These are phyloP conservation scores for Ellobius talpinus DNA, from an alignment of 2,113 vertebrate genomes.

Conservation along the genomic window DNA sequence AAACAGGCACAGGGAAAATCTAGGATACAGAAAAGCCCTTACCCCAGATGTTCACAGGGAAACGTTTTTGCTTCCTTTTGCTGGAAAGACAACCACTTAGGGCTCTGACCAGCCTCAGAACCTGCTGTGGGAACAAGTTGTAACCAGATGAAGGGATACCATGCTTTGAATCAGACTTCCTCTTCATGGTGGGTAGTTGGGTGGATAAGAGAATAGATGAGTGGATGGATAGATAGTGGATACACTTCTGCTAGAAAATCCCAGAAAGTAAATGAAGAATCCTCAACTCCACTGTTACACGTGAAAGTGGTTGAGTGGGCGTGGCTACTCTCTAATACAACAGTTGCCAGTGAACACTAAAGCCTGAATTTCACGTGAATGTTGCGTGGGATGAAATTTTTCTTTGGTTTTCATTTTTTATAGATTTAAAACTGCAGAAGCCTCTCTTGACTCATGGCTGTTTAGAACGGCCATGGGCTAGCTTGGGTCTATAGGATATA, in stretches of 20 bases:
- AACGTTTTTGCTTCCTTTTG: fast-evolving
- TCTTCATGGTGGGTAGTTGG: no score
- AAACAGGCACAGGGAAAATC: fast-evolving
- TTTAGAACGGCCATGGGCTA: not conserved
- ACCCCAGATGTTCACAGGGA: fast-evolving
- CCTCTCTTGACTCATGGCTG: not conserved
- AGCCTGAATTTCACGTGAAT: not conserved
- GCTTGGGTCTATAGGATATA: fast-evolving
- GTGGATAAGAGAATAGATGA: not conserved
- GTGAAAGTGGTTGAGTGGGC: fast-evolving
- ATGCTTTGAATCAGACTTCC: not conserved
- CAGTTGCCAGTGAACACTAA: not conserved
- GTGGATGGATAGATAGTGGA: not conserved
- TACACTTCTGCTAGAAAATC: no score
- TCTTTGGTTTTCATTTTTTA: not conserved
- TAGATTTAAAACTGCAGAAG: not conserved
- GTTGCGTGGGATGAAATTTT: not conserved
- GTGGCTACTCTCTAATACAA: fast-evolving
- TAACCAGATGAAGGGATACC: no score
- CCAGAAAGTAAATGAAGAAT: no score
- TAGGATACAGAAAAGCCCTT: not conserved
- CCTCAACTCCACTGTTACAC: fast-evolving
- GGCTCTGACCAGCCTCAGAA: not conserved
- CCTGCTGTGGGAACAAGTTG: no score
- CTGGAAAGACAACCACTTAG: not conserved